Conservation (phyloP, 1,140 invertebrate species). For the Aphelinus atriplicis region DNA sequence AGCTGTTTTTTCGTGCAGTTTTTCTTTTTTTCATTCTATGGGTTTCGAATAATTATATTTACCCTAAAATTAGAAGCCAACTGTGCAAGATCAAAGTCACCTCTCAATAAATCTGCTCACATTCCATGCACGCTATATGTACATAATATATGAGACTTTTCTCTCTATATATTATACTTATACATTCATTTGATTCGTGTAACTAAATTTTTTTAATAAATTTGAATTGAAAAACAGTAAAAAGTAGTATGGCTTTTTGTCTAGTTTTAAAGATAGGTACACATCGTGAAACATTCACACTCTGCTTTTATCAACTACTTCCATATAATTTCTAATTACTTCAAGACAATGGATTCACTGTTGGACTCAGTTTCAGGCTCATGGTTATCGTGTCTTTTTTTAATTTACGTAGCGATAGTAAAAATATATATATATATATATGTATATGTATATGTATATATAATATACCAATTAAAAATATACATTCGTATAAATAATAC, state of each 20-base stretch:
- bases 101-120: neutral
- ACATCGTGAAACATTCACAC: conserved; percentile 35
- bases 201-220: conserved; percentile 23
- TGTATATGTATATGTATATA: too few relatives aligned
- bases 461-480: too few relatives aligned
- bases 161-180: conserved; percentile 55
- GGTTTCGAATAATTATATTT: too few relatives aligned
- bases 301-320: conserved; percentile 12
- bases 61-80: too few relatives aligned
- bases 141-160: conserved; percentile 55
- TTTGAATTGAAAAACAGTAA: conserved; percentile 4
- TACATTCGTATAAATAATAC: too few relatives aligned
- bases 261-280: conserved; percentile 26
- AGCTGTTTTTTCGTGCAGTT: too few relatives aligned
- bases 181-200: conserved; percentile 44
- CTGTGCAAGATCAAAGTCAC: neutral
- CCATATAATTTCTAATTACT: neutral
- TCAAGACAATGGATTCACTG: too few relatives aligned
- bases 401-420: too few relatives aligned
- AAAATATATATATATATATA: too few relatives aligned
- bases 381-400: too few relatives aligned
- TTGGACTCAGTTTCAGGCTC: too few relatives aligned
- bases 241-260: conserved; percentile 39
- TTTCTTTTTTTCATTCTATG: too few relatives aligned
- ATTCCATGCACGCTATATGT: conserved; percentile 48